Base-by-base conservation (phyloP, 2,113 vertebrate genomes). In the Centropus unirufus region DNA sequence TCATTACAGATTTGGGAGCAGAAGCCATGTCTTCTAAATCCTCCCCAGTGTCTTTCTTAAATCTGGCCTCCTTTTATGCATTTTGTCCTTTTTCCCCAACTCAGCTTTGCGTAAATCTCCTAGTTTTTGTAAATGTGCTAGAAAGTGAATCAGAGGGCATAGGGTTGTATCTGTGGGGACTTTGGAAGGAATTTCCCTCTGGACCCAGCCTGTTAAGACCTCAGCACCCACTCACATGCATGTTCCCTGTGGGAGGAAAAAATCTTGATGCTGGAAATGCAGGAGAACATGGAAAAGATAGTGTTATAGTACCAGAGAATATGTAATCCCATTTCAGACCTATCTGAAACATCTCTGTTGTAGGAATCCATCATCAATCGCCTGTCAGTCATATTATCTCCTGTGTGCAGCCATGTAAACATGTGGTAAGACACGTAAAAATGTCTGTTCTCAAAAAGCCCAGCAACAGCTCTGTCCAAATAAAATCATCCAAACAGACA, bases 381-480 rank as follows among this genome's bases (percentile, higher is more conserved):
- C 44, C 68, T 94, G 88, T 94, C 75, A 81, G 27, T 78, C 78
- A 46, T 81, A 92, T 82, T 94, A 93, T 96, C 96, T 95, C 78
- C 72, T 59, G 57, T 30, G 0, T 61, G 62, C 92, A 96, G 96
- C 78, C 29, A 0, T 89, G 54, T 83, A 84, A 83, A 93, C 84
- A 46, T 49, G 62, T 69, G 58, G 46, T 76, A 89, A 72, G 92
- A 92, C 73, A 66, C 6, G 0, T 58, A 83, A 20, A 86, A 93
- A 83, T 89, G 70, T 69, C 70, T 95, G 88, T 80, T 92, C 91
- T 89, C 91, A 95, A 91, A 97, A 90, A 75, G 46, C 93, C 95
- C 85, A 75, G 84, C 64, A 91, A 39, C 42, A 87, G 57, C 64
- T 91, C 81, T 88, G 86, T 88, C 62, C 78, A 78, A 87, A 83